Conservation (phyloP, 2,888 invertebrate species). For the Myopa tessellatipennis region DNA sequence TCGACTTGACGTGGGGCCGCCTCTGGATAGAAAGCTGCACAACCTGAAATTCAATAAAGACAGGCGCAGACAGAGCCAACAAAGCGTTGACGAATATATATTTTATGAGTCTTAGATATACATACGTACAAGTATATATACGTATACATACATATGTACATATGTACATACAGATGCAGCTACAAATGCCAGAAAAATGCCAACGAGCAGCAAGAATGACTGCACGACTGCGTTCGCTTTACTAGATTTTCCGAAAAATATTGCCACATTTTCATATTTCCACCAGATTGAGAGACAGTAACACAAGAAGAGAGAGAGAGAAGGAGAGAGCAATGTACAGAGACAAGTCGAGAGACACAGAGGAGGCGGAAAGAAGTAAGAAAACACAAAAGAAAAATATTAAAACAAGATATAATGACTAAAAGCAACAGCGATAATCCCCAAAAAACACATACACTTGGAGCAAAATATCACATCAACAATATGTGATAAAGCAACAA, state of each 20-base stretch:
- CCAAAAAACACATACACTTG: neutral
- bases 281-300: neutral
- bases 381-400: neutral
- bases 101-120: conserved; percentile 61
- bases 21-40: conserved; percentile 57
- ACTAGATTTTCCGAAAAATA: neutral
- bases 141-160: conserved; percentile 28
- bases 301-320: neutral
- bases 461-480: neutral
- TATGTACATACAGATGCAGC: neutral
- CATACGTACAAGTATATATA: too few species aligned
- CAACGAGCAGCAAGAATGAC: conserved; percentile 1
- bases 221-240: conserved; percentile 2
- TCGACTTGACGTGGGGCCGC: neutral
- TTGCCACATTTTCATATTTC: neutral
- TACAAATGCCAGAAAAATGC: neutral
- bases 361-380: neutral
- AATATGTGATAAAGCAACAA: neutral
- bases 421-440: neutral
- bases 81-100: conserved; percentile 62
- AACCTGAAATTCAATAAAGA: conserved; percentile 64
- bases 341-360: neutral
- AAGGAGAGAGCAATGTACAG: neutral
- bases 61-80: conserved; percentile 50
- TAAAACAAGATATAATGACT: neutral